These are phyloP conservation scores for Drosophila paulistorum DNA, from an alignment of 1,140 invertebrate species.

Conservation along the genomic window DNA sequence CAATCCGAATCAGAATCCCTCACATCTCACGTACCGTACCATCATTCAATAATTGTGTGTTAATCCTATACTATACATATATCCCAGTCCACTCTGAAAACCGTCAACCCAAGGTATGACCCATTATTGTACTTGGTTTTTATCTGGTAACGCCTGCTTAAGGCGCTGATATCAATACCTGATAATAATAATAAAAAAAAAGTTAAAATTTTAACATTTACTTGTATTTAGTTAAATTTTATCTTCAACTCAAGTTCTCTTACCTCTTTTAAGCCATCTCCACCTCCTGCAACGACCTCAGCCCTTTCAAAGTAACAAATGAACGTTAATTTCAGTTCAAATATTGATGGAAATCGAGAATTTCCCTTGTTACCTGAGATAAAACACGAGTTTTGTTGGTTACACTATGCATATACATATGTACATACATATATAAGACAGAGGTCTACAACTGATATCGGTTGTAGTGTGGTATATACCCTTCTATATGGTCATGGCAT, in stretches of 20 bases:
- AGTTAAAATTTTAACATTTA: not conserved
- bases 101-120: not conserved
- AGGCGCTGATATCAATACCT: not conserved
- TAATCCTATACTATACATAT: not conserved
- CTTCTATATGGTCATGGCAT: not conserved
- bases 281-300: not conserved
- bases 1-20: constrained; percentile 4
- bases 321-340: not conserved
- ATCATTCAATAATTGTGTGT: too few relatives aligned
- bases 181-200: not conserved
- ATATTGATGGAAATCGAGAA: constrained; percentile 1
- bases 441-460: not conserved
- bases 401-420: not conserved
- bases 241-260: not conserved
- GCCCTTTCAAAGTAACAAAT: not conserved
- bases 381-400: not conserved
- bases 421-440: too few relatives aligned
- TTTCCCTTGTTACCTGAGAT: not conserved
- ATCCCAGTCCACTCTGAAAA: constrained; percentile 21
- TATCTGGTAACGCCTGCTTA: constrained; percentile 18
- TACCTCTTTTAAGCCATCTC: not conserved
- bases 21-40: constrained; percentile 15
- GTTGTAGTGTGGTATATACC: not conserved
- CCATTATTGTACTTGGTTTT: constrained; percentile 11
- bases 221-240: not conserved